phyloP scores from a whole-genome alignment of 2,113 vertebrate species.

The Charina bottae region DNA sequence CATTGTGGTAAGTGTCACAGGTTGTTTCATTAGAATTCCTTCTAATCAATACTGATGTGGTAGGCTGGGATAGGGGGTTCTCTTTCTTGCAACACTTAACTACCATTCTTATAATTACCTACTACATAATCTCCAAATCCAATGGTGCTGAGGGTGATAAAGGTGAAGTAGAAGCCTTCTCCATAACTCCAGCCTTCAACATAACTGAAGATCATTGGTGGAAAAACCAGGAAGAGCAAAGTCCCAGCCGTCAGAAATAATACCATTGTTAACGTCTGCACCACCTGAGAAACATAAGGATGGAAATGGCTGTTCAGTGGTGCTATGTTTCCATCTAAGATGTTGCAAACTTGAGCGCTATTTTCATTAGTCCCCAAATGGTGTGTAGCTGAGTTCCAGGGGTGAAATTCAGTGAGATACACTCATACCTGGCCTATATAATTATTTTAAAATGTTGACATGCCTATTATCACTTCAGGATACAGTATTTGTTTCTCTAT shows the following conservation, averaged over 20 bases:
- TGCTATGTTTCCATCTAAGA: not conserved
- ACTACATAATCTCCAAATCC: conserved; percentile 86
- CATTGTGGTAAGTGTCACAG: not conserved
- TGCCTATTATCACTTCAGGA: not conserved
- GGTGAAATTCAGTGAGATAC: not conserved
- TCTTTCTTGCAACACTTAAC: not conserved
- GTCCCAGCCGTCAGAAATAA: conserved; percentile 83
- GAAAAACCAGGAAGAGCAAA: conserved; percentile 84
- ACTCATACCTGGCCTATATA: not conserved
- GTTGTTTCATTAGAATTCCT: not conserved
- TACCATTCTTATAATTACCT: conserved; percentile 68
- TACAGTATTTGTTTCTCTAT: not conserved
- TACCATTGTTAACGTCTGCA: conserved; percentile 79
- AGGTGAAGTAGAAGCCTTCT: conserved; percentile 86
- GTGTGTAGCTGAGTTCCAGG: not conserved
- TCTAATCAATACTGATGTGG: not conserved
- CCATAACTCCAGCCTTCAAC: conserved; percentile 84
- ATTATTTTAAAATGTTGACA: not conserved
- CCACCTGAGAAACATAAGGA: conserved; percentile 61
- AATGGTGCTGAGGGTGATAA: conserved; percentile 86
- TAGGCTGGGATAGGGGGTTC: not conserved
- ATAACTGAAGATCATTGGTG: conserved; percentile 87
- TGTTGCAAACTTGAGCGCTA: not conserved
- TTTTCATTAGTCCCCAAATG: not conserved
- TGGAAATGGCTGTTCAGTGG: conserved; percentile 12